These are phyloP conservation scores for Eristalinus sepulchralis DNA, from an alignment of 2,888 invertebrate genomes.

Conservation along the genomic window DNA sequence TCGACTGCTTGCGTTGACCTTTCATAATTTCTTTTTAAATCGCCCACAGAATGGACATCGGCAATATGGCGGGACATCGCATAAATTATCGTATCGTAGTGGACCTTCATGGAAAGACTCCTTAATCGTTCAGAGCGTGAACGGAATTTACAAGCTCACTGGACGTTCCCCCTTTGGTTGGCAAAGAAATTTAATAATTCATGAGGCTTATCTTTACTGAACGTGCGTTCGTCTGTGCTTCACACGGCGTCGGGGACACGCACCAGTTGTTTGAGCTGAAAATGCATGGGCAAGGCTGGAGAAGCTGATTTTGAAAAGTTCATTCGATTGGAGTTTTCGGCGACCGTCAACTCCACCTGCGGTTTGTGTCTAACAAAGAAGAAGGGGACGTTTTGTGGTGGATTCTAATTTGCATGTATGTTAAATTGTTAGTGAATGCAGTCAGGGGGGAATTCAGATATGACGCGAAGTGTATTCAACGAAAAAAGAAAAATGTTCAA, in stretches of 20 bases:
- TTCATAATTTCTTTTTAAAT: background rate
- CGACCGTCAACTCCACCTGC: too few species aligned
- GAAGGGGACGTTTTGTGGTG: too few species aligned
- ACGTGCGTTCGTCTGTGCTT: background rate
- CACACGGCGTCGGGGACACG: background rate
- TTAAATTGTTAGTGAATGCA: too few species aligned
- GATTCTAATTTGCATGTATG: too few species aligned
- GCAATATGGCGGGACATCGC: background rate
- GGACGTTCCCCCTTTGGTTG: background rate
- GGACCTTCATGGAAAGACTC: background rate
- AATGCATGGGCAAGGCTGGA: too few species aligned
- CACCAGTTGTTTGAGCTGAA: background rate
- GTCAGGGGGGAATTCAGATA: too few species aligned
- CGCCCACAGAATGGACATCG: background rate
- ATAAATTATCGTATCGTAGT: background rate
- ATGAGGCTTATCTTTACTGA: background rate
- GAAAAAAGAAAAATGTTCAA: too few species aligned
- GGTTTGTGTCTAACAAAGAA: too few species aligned
- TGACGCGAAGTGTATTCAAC: too few species aligned
- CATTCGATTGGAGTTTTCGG: too few species aligned
- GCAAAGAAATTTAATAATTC: background rate
- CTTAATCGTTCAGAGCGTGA: background rate
- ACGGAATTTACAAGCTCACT: background rate
- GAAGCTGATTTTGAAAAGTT: too few species aligned
- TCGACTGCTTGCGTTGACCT: background rate